Evolutionary conservation across 1,140 invertebrate genomes (phyloP), one percentile per base, ranked within the genome.

Genomic region (Melanaphis sacchari): DNA sequence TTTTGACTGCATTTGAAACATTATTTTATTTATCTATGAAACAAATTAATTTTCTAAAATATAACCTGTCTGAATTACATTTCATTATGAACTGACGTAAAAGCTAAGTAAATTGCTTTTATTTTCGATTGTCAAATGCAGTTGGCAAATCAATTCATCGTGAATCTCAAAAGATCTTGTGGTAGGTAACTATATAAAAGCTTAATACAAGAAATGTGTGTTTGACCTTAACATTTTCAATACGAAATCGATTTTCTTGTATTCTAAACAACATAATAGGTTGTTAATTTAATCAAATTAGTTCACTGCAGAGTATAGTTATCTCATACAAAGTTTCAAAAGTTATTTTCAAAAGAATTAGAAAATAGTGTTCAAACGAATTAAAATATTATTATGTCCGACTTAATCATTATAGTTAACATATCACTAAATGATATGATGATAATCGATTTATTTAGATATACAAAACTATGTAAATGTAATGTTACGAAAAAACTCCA

Each of bases 101-200:
- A 66, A 66, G n/a, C 89, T 66, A 66, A 90, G 89, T 66, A 66
- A 90, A 90, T 90, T 90, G 89, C 89, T 90, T 90, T 90, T 90
- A 59, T 90, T 41, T 90, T 66, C 89, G 89, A 90, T 90, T 66
- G 89, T 90, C 89, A 90, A 54, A 40, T 40, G 89, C 89, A 59
- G 89, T 90, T 38, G 1, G 22, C 38, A 54, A 66, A 52, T 89
- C 88, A 89, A 89, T 90, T 90, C 40, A 15, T 89, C n/a, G 46
- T 31, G 87, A 89, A 49, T 89, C 87, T 40, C 89, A 41, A 89
- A 52, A 52, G 88, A 89, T 89, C 36, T 52, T 36, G 46, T 40
- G 36, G 49, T 89, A 89, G 36, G 49, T 54, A 26, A 54, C 88
- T 89, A 82, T 82, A 82, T 82, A 89, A 89, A 40, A 40, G 36